Conservation (phyloP, 2,797 vertebrate species). For the Esox masquinongy region DNA sequence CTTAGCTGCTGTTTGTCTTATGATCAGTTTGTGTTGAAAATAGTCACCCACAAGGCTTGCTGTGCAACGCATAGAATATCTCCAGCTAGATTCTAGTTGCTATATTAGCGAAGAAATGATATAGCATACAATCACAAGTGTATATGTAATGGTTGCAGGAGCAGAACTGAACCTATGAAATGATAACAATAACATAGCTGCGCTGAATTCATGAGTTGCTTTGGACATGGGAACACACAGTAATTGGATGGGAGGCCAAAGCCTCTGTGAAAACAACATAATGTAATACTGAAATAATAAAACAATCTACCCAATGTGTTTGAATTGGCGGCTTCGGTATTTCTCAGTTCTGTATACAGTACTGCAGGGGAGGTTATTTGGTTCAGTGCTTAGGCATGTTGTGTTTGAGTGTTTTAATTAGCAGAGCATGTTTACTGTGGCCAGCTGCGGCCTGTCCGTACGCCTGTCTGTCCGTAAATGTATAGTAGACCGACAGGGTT, state of each 20-base stretch:
- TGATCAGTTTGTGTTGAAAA: slow-evolving; percentile 27
- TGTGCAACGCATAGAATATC: background rate
- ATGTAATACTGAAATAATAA: slow-evolving; percentile 31
- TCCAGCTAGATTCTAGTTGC: background rate
- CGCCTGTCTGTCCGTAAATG: background rate
- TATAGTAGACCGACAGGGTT: background rate
- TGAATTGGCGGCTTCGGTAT: slow-evolving; percentile 30
- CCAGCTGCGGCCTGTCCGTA: slow-evolving; percentile 38
- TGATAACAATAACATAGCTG: background rate
- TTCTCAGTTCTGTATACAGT: slow-evolving; percentile 14
- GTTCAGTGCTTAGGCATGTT: slow-evolving; percentile 45
- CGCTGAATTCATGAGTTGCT: slow-evolving; percentile 6
- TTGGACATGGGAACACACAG: slow-evolving; percentile 5
- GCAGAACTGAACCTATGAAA: background rate
- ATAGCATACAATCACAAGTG: background rate
- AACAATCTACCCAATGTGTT: slow-evolving; percentile 32
- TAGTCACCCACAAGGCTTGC: background rate
- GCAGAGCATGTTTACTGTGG: slow-evolving; percentile 28
- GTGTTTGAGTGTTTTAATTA: slow-evolving; percentile 44
- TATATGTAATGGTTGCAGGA: background rate
- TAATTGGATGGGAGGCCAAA: slow-evolving; percentile 12
- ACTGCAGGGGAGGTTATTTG: slow-evolving; percentile 26
- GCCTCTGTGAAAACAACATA: slow-evolving; percentile 23
- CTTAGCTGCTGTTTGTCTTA: slow-evolving; percentile 31
- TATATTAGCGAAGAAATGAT: background rate